Evolutionary conservation across 2,888 invertebrate genomes (phyloP), one percentile per base, ranked within the genome.

Genomic region (Phaonia tiefii): DNA sequence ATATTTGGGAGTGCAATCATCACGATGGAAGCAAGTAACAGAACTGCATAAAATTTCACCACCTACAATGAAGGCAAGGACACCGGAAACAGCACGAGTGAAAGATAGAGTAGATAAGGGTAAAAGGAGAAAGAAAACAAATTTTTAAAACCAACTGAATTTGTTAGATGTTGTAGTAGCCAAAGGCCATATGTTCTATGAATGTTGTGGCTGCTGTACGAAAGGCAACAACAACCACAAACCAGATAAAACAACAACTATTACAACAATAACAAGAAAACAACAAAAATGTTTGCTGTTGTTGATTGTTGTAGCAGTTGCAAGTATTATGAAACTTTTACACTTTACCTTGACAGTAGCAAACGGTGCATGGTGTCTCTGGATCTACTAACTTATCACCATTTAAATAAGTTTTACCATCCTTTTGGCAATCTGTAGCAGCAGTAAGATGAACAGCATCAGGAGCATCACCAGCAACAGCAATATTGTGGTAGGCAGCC

Each of bases 1-100:
- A 83, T 93, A 93, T 82, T 94, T 92, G 44, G 95, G 95, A 86
- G 93, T 92, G 90, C 96, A 96, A 91, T 96, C 96, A 84, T 94
- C 93, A 70, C 96, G 92, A 85, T 93, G 93, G 91, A 94, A 95
- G 91, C 96, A 96, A 69, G 94, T 94, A 84, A 96, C 94, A 80
- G 94, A 93, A 60, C 94, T 94, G 91, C 96, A 96, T 86, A 94
- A 94, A 85, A 96, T 93, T 89, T 95, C 95, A 1, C 95, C 95
- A 22, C 95, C 90, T 90, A 83, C 39, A 78, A 56, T 17, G 37
- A 49, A 22, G 31, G 72, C 42, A 58, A 15, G n/a, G n/a, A n/a
- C n/a, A n/a, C n/a, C n/a, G n/a, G n/a, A n/a, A n/a, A n/a, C n/a
- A n/a, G n/a, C n/a, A n/a, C n/a, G n/a, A 31, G 31, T 31, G 31